Conservation (phyloP, 2,113 vertebrate genomes). For the Pelvicachromis taeniatus region DNA sequence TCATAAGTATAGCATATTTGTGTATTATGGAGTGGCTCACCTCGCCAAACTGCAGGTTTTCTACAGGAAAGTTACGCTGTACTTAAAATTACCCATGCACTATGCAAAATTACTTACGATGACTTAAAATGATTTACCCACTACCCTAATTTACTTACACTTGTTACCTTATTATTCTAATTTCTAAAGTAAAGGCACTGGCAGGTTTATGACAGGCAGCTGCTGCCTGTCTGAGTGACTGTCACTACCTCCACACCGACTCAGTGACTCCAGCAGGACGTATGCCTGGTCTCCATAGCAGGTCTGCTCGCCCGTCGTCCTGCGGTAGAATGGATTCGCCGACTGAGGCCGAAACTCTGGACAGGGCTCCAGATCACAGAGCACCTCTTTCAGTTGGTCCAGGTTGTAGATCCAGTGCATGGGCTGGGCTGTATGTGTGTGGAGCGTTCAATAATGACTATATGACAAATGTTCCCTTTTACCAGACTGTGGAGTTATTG, state of each 20-base stretch:
- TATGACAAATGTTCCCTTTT: neutral
- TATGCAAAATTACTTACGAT: neutral
- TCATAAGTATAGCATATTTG: neutral
- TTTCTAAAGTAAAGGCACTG: neutral
- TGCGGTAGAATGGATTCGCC: constrained; percentile 67
- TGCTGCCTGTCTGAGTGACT: neutral
- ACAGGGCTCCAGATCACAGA: constrained; percentile 57
- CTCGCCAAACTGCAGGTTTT: neutral
- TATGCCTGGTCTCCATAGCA: constrained; percentile 74
- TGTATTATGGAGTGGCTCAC: neutral
- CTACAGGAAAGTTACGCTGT: neutral
- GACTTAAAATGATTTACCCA: neutral
- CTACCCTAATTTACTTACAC: neutral
- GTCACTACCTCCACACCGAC: constrained; percentile 60
- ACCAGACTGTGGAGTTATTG: neutral
- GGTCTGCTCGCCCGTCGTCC: constrained; percentile 65
- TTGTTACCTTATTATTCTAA: neutral
- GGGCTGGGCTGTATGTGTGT: constrained; percentile 62
- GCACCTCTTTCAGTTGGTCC: constrained; percentile 50
- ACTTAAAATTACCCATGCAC: neutral
- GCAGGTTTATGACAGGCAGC: neutral
- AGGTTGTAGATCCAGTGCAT: constrained; percentile 72
- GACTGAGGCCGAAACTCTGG: constrained; percentile 70
- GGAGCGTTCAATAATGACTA: neutral
- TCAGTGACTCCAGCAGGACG: constrained; percentile 67